A percentile compares a stretch with the other conserved stretches of the same genome.
These are phyloP conservation scores for Excalfactoria chinensis DNA, from an alignment of 2,113 vertebrate genomes.

Conservation along the genomic window DNA sequence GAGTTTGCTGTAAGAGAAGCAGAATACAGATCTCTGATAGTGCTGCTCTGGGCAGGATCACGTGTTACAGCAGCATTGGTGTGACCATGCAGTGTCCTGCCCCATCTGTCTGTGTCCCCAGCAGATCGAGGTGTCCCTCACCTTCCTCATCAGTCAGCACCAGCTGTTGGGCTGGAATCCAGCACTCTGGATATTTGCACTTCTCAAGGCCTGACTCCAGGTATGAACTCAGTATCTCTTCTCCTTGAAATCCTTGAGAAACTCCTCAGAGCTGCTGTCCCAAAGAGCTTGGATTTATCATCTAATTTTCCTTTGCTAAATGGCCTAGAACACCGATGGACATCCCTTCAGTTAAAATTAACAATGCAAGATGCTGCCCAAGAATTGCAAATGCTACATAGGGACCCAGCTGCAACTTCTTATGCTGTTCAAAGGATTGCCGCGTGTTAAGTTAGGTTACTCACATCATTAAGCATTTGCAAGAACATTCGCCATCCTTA, in stretches of 20 bases:
- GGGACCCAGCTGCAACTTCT: background rate
- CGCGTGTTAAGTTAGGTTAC: background rate
- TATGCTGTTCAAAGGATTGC: slow-evolving; percentile 21
- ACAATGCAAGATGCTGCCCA: background rate
- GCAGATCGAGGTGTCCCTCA: background rate
- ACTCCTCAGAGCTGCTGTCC: background rate
- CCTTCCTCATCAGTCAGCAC: background rate
- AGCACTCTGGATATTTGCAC: background rate
- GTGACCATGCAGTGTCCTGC: rapidly evolving
- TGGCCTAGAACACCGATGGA: background rate
- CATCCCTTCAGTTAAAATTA: slow-evolving; percentile 15
- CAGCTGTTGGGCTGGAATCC: background rate
- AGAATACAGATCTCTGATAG: background rate
- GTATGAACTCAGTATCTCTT: background rate
- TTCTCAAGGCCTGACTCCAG: rapidly evolving
- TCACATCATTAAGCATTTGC: slow-evolving; percentile 33
- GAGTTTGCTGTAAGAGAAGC: background rate
- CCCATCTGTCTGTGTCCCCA: background rate
- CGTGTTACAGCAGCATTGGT: background rate
- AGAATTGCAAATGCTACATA: background rate
- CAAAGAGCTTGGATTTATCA: background rate
- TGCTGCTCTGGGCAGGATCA: background rate
- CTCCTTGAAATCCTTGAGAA: background rate
- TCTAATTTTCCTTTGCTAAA: slow-evolving; percentile 17
- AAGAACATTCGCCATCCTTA: background rate